Evolutionary conservation across 2,113 vertebrate genomes (phyloP), one percentile per base, ranked within the genome.

Genomic region (Syrrhaptes paradoxus): DNA sequence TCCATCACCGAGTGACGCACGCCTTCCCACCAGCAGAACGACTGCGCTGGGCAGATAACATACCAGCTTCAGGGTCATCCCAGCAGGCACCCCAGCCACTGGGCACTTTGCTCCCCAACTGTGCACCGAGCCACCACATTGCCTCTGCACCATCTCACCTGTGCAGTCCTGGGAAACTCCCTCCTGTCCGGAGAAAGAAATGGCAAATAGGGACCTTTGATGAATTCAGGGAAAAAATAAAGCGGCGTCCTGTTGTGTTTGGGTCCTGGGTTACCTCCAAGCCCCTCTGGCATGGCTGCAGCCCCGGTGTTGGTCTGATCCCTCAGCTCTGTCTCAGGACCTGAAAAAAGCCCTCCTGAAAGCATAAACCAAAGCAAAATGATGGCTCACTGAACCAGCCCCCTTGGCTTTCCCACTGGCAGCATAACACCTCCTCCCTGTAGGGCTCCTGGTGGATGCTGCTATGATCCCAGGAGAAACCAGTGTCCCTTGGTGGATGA

Each of bases 161-260:
- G 31, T 8, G 13, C 2, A 0, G 49, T n/a, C 21, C 45, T 61
- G 25, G 45, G 85, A 87, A 85, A 65, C 8, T 6, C 48, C 21
- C 29, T 88, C 29, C 29, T 66, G 41, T 16, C 51, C 51, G 34
- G 36, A 9, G 41, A 21, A 85, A 31, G 19, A 74, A 65, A 85
- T 52, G 4, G 54, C 34, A 65, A 72, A 63, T 4, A 46, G 15
- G 14, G 28, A 59, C 11, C 10, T 51, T n/a, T 43, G 59, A 55
- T 10, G 5, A 66, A 70, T 55, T 65, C 7, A 22, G 19, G 16
- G 25, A 22, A 68, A 90, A 65, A 63, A 19, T 13, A 28, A 87
- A 55, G 43, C 2, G 0, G 36, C 0, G 1, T 57, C 51, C 61
- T 61, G 20, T 66, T n/a, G 11, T 34, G 24, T 6, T n/a, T 22